Percentiles rank a stretch among this genome's conserved stretches.
Evolutionary conservation across 2,888 invertebrate species (phyloP).

Genomic region (Hololepta plana): DNA sequence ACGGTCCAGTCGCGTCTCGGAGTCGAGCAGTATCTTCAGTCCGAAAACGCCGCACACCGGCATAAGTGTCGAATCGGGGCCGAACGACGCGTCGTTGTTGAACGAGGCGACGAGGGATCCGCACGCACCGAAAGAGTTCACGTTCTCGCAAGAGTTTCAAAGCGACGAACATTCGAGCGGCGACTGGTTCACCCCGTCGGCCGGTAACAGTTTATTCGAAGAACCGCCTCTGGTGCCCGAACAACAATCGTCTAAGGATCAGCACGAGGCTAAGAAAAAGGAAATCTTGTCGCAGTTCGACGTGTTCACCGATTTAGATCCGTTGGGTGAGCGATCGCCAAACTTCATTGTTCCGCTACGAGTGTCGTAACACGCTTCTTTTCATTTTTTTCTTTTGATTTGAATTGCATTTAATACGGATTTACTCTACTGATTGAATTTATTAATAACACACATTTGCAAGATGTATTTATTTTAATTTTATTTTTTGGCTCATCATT

Average conservation of each 20-base stretch:
- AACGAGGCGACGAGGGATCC: slow-evolving; percentile 8
- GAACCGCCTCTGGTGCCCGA: slow-evolving; percentile 14
- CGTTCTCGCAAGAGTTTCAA: slow-evolving; percentile 16
- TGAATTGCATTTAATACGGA: not conserved
- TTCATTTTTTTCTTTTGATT: slow-evolving; percentile 1
- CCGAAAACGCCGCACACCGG: slow-evolving; percentile 24
- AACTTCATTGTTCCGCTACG: not conserved
- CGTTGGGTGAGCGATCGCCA: slow-evolving; percentile 40
- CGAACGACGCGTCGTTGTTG: slow-evolving; percentile 12
- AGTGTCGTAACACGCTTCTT: not conserved
- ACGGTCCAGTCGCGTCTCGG: slow-evolving; percentile 16
- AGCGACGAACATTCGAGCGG: slow-evolving; percentile 21
- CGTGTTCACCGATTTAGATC: slow-evolving; percentile 87
- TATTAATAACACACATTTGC: too few species aligned
- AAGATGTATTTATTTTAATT: too few species aligned
- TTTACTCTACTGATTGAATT: not conserved
- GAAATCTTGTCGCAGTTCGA: slow-evolving; percentile 40
- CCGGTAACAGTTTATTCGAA: slow-evolving; percentile 22
- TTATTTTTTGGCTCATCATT: too few species aligned
- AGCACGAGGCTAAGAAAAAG: slow-evolving; percentile 22
- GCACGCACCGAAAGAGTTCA: slow-evolving; percentile 15
- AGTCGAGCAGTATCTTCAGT: slow-evolving; percentile 23
- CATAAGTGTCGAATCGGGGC: slow-evolving; percentile 12
- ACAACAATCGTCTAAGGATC: slow-evolving; percentile 17
- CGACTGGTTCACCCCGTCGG: slow-evolving; percentile 24